These are phyloP conservation scores for Brachionus koreanus DNA, from an alignment of 1,140 invertebrate genomes.

Conservation along the genomic window DNA sequence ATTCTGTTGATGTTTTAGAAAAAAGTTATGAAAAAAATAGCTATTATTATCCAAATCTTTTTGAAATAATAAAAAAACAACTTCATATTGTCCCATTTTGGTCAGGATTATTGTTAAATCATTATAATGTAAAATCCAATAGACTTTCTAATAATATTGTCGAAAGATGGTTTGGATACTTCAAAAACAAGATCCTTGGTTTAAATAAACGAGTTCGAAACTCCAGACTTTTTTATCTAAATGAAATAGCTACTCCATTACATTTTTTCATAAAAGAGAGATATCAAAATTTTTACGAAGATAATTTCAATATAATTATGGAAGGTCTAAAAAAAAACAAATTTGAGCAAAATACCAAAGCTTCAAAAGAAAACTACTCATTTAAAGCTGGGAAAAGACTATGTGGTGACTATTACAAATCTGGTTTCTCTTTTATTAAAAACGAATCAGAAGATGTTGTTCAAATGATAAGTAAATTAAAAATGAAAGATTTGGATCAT, in stretches of 20 bases:
- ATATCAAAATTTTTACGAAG: neutral
- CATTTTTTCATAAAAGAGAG: neutral
- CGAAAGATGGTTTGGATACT: neutral
- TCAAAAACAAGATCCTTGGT: neutral
- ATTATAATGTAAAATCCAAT: neutral
- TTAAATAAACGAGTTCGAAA: neutral
- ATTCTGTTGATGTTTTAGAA: too few species aligned
- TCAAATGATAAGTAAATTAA: neutral
- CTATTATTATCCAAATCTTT: neutral
- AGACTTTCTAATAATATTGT: neutral
- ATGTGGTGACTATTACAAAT: neutral
- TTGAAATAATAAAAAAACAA: neutral
- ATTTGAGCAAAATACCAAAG: neutral
- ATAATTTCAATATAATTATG: neutral
- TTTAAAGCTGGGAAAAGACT: neutral
- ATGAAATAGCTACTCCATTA: neutral
- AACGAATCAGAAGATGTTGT: neutral
- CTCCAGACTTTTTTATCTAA: neutral
- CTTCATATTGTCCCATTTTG: neutral
- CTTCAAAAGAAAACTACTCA: neutral
- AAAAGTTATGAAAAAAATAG: neutral
- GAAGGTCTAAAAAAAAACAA: neutral
- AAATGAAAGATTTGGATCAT: neutral
- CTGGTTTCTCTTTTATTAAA: neutral
- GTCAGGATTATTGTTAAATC: neutral